Evolutionary conservation across 1,140 invertebrate species (phyloP).

Genomic region (Bombus sibiricus): DNA sequence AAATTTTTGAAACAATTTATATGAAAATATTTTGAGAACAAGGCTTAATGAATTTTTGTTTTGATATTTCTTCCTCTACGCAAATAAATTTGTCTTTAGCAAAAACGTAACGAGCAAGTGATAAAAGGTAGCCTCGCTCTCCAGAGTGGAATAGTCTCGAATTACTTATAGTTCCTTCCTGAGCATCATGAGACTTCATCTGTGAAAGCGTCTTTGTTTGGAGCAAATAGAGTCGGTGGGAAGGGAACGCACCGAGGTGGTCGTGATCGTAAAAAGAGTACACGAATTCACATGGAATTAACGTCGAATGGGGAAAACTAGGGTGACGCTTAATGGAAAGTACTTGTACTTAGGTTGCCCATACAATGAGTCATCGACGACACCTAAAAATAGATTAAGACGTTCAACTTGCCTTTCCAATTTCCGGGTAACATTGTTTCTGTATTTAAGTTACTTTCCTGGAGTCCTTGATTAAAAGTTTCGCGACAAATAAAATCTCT

Average conservation of each 20-base stretch:
- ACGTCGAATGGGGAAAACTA: neutral
- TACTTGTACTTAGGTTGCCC: conserved; percentile 29
- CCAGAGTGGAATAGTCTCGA: neutral
- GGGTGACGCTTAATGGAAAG: conserved; percentile 42
- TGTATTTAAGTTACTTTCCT: neutral
- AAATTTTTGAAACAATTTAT: neutral
- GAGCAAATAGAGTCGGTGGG: neutral
- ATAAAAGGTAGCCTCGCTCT: neutral
- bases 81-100: neutral
- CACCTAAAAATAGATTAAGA: conserved; percentile 32
- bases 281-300: conserved; percentile 51
- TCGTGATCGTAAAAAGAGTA: neutral
- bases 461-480: neutral
- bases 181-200: conserved; percentile 8
- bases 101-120: neutral
- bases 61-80: no score
- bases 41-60: neutral
- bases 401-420: neutral
- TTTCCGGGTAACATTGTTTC: neutral
- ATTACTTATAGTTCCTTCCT: neutral
- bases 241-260: neutral
- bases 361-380: conserved; percentile 15
- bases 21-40: no score
- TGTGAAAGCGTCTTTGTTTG: neutral
- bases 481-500: neutral